Evolutionary conservation across 92 coral and sea anemone genomes (phyloP), one percentile per base, ranked within the genome.

Genomic region (Phenganax subtilis): DNA sequence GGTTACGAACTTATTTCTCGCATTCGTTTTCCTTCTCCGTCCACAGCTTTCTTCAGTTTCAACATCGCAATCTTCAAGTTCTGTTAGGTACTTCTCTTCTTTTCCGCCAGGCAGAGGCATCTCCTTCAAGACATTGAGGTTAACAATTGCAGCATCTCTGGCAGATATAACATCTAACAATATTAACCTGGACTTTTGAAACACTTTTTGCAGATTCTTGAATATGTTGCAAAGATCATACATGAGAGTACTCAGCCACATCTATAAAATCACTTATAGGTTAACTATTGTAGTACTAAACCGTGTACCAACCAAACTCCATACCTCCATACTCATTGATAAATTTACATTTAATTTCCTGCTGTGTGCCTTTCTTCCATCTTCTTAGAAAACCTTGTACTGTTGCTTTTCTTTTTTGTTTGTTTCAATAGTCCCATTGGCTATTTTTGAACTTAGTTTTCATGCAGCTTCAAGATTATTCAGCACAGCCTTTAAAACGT

Each of bases 131-230:
- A 17, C 70, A 44, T 25, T 64, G 70, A 64, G 30, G 70, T 64
- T 64, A 64, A 64, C 70, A 64, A 64, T 64, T 64, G 70, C 70
- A 64, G 70, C 31, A 64, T 64, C 70, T 64, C 70, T 64, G 70
- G 70, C 70, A 64, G 51, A 64, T 64, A 64, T 64, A 28, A 64
- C 47, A 64, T 64, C 70, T 17, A 64, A 64, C 70, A 64, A 8
- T 64, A 64, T 64, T 64, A 64, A 64, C 51, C 30, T 64, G 37
- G 70, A 64, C 70, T 64, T 64, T 64, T 64, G 70, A 64, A 64
- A 64, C 37, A 64, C 70, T 64, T 64, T 59, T 64, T 64, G 70
- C 37, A 64, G 70, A 64, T 64, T 64, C 30, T 64, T 64, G 70
- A 64, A 64, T 64, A 64, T 64, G 47, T 64, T 64, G 31, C 70